Evolutionary conservation across 2,113 vertebrate species (phyloP), one percentile per base, ranked within the genome.

Genomic region (Xyliphius kryptos): DNA sequence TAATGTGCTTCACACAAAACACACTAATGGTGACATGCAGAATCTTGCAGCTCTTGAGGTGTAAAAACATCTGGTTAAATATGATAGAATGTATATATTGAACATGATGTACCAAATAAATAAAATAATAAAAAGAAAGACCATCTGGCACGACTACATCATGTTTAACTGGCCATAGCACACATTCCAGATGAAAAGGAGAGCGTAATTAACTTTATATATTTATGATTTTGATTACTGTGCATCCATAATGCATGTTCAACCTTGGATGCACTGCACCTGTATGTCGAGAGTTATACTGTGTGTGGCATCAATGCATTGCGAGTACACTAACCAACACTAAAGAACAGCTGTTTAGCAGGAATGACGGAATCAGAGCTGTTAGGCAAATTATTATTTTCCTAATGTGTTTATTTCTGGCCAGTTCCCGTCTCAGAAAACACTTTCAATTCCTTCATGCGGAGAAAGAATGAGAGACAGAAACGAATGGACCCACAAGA

Each of bases 121-220:
- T 49, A 8, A 49, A 8, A 13, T 21, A 50, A 38, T 20, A 22
- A 62, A 62, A 46, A 51, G n/a, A n/a, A 51, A 62, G 47, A 41
- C 48, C 59, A 62, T 62, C 48, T 62, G 59, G 47, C 36, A 41
- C 22, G 21, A 56, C 49, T 26, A 21, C 26, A 47, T 55, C 61
- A 63, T 17, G 7, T 46, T 15, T 46, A 63, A 63, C 11, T 47
- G 41, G 62, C 15, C 21, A 47, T 37, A n/a, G 19, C 16, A 61
- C 61, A 54, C 21, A 9, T 54, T 55, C 51, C 41, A 51, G 41
- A 55, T 20, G 41, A 37, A 55, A n/a, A 55, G 10, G 37, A 19
- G 41, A 32, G 16, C 19, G 7, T n/a, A 36, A 54, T 63, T 55
- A n/a, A 6, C 43, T 32, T 55, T 37, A 12, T 36, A 46, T 14